Conservation (phyloP, 2,888 invertebrate species). For the Troglohyphantes excavatus region DNA sequence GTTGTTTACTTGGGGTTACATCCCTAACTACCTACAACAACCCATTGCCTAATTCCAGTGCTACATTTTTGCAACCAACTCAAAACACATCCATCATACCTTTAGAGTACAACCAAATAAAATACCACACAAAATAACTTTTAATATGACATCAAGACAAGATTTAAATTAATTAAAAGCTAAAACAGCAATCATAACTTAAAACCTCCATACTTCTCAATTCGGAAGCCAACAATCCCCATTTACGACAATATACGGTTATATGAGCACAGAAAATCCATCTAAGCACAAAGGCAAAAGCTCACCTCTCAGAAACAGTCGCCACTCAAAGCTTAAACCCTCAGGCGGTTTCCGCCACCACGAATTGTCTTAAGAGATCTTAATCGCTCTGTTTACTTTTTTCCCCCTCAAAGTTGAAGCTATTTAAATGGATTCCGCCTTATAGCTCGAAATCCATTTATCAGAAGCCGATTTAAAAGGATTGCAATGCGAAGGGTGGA, state of each 20-base stretch:
- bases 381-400: not conserved
- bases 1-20: no score
- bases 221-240: no score
- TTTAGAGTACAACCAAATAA: no score
- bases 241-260: not conserved
- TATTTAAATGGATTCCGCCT: constrained; percentile 59
- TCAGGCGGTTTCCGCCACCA: not conserved
- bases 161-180: no score
- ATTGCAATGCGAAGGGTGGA: not conserved
- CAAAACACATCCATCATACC: no score
- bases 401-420: not conserved
- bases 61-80: no score
- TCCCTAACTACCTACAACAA: no score
- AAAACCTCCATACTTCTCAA: no score
- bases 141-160: no score
- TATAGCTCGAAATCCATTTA: constrained; percentile 52
- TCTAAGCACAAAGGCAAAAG: not conserved
- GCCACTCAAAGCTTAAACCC: not conserved
- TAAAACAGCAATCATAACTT: no score
- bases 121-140: no score
- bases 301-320: not conserved
- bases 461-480: constrained; percentile 53
- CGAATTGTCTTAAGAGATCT: constrained; percentile 1
- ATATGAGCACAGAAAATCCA: not conserved
- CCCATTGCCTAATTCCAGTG: no score